Percentiles rank a stretch among this genome's conserved stretches.
These are phyloP conservation scores for Malurus elegans DNA, from an alignment of 2,113 vertebrate genomes.

Conservation along the genomic window DNA sequence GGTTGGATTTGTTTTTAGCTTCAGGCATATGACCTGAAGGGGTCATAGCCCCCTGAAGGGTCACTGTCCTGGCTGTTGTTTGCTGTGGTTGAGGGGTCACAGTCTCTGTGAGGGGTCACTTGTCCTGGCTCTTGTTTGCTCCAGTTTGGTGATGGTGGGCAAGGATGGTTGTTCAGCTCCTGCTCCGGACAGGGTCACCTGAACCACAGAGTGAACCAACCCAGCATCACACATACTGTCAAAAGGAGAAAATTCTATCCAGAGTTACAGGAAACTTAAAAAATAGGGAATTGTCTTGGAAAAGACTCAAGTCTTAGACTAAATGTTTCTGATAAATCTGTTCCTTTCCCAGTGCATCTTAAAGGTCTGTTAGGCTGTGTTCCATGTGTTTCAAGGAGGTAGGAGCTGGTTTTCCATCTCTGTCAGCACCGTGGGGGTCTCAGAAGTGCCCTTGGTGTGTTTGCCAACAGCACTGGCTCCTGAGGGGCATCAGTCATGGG, in stretches of 20 bases:
- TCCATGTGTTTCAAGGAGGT: not conserved
- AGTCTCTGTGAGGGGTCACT: not conserved
- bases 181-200: not conserved
- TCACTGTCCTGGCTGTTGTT: not conserved
- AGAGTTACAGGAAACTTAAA: not conserved
- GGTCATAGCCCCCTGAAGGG: not conserved
- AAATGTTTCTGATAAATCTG: rapidly evolving
- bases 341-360: not conserved
- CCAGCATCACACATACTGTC: not conserved
- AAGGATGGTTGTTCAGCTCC: not conserved
- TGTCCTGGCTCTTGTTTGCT: not conserved
- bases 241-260: not conserved
- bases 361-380: rapidly evolving
- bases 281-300: not conserved
- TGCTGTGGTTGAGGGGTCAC: not conserved
- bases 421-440: not conserved
- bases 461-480: not conserved
- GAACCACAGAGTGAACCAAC: not conserved
- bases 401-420: not conserved
- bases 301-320: not conserved
- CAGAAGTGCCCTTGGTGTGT: not conserved
- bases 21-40: not conserved
- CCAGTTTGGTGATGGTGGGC: not conserved
- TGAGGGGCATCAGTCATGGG: rapidly evolving
- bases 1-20: not conserved